phyloP scores from a whole-genome alignment of 2,888 invertebrate species.

The Drosophila nr. perissopoda region DNA sequence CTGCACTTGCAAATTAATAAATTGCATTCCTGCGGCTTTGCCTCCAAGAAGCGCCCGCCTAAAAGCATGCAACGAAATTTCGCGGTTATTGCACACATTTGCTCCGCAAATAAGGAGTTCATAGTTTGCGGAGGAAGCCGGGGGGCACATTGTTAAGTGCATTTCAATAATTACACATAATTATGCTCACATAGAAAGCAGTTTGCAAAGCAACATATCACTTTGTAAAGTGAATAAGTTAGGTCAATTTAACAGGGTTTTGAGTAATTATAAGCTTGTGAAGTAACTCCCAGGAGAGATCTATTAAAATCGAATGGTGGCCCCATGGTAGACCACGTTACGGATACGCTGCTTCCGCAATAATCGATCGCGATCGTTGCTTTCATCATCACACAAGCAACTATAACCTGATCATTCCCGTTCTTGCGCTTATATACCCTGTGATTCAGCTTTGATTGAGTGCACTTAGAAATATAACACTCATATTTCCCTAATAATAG shows the following conservation, averaged over 20 bases:
- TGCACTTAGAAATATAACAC: background rate
- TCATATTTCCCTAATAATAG: background rate
- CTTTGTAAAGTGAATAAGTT: background rate
- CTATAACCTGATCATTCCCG: background rate
- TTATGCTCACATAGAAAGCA: constrained; percentile 24
- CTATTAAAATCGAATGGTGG: too few species aligned
- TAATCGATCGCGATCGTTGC: too few species aligned
- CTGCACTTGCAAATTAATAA: constrained; percentile 66
- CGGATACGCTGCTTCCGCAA: constrained; percentile 29
- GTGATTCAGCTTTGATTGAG: constrained; percentile 11
- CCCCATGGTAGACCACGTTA: constrained; percentile 27
- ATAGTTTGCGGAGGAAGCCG: background rate
- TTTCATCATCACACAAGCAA: constrained; percentile 9
- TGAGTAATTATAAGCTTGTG: background rate
- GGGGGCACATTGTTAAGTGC: background rate
- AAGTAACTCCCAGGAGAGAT: too few species aligned
- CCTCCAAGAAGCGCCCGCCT: constrained; percentile 10
- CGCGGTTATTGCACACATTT: constrained; percentile 51
- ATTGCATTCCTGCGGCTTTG: constrained; percentile 49
- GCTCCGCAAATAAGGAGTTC: constrained; percentile 2
- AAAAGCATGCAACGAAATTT: constrained; percentile 61
- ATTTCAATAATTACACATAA: constrained; percentile 37
- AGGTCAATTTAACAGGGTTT: background rate
- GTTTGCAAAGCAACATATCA: background rate
- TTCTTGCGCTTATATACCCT: constrained; percentile 14